Conservation (phyloP, 2,113 vertebrate genomes). For the Vidua chalybeata region DNA sequence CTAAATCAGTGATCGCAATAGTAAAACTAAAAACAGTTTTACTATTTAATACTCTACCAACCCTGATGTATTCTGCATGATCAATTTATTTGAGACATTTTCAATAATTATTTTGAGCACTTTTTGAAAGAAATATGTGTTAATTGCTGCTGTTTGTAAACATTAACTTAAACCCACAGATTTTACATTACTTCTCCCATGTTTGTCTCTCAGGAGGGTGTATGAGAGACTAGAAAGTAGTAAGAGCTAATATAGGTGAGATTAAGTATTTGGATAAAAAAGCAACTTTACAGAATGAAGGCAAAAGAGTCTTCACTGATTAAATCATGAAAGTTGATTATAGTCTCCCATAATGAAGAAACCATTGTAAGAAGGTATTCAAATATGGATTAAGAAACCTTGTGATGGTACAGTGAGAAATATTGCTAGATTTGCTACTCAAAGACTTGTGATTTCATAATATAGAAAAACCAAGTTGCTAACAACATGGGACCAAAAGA, state of each 20-base stretch:
- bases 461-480: background rate
- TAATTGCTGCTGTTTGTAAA: background rate
- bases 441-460: background rate
- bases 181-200: background rate
- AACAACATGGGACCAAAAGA: background rate
- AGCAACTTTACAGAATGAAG: background rate
- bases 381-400: background rate
- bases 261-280: background rate
- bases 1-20: background rate
- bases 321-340: background rate
- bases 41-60: background rate
- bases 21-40: background rate
- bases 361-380: background rate
- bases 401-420: background rate
- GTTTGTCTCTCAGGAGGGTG: background rate
- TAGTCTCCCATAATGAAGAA: background rate
- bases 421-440: background rate
- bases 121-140: background rate
- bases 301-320: background rate
- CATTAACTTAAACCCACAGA: background rate
- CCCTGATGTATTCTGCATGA: background rate
- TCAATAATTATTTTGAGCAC: background rate
- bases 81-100: background rate
- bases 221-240: background rate
- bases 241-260: background rate